Conservation (phyloP, 2,888 invertebrate species). For the Caenorhabditis becei region DNA sequence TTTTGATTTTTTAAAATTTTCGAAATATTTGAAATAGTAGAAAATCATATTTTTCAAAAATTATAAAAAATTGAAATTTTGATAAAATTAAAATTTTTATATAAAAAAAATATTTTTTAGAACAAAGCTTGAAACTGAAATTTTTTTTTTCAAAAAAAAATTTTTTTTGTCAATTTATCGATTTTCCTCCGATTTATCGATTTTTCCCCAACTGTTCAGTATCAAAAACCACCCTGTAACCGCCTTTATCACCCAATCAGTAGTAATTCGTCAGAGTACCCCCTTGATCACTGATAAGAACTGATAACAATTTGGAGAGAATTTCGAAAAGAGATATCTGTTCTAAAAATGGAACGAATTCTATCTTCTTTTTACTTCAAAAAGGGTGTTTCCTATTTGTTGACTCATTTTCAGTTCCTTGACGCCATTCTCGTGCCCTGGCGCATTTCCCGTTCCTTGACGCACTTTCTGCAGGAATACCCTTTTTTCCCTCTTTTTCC, state of each 20-base stretch:
- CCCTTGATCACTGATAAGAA: background rate
- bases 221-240: no score
- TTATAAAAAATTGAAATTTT: no score
- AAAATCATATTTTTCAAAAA: no score
- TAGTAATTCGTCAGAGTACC: no score
- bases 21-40: background rate
- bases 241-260: no score
- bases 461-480: background rate
- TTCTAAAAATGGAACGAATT: conserved; percentile 42
- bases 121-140: background rate
- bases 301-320: conserved; percentile 3
- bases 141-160: background rate
- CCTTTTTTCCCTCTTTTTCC: background rate
- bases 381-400: background rate
- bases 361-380: background rate
- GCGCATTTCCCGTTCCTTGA: background rate
- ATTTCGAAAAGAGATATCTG: conserved; percentile 35
- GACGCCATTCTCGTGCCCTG: no score
- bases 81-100: no score
- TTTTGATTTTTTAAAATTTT: background rate
- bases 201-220: no score
- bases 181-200: no score
- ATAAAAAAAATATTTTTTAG: no score
- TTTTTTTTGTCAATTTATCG: no score
- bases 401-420: no score